phyloP scores from a whole-genome alignment of 2,113 vertebrate genomes.

The Cavia aperea region DNA sequence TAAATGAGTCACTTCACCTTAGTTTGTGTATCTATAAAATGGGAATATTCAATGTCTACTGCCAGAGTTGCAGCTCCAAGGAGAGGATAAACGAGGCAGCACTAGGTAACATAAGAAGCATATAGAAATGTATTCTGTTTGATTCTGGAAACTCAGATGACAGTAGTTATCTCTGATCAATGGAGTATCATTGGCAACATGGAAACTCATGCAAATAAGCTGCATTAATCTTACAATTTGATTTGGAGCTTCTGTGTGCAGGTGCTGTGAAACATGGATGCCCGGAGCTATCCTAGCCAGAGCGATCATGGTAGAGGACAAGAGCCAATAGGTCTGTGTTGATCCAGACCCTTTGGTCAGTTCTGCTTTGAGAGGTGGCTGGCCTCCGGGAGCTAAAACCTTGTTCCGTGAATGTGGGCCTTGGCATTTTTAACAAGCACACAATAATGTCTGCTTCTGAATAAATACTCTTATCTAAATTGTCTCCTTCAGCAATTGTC shows the following conservation, averaged over 20 bases:
- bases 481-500: not conserved
- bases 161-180: constrained; percentile 3
- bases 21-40: not conserved
- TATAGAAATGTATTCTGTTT: not conserved
- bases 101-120: not conserved
- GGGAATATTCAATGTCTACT: not conserved
- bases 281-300: constrained; percentile 9
- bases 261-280: not conserved
- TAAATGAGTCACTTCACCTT: not conserved
- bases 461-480: constrained; percentile 8
- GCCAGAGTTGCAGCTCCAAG: not conserved
- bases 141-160: not conserved
- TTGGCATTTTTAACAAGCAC: constrained; percentile 15
- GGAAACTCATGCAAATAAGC: not conserved
- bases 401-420: constrained; percentile 18
- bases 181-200: constrained; percentile 22
- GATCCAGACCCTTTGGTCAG: not conserved
- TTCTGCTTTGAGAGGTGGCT: constrained; percentile 32
- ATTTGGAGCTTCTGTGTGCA: constrained; percentile 15
- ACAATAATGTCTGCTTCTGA: not conserved
- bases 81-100: constrained; percentile 15
- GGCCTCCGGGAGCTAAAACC: not conserved
- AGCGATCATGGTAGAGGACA: not conserved
- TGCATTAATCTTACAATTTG: not conserved
- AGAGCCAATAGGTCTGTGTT: not conserved